Base-by-base conservation (phyloP, 2,113 vertebrate species). In the Stigmatopora nigra region DNA sequence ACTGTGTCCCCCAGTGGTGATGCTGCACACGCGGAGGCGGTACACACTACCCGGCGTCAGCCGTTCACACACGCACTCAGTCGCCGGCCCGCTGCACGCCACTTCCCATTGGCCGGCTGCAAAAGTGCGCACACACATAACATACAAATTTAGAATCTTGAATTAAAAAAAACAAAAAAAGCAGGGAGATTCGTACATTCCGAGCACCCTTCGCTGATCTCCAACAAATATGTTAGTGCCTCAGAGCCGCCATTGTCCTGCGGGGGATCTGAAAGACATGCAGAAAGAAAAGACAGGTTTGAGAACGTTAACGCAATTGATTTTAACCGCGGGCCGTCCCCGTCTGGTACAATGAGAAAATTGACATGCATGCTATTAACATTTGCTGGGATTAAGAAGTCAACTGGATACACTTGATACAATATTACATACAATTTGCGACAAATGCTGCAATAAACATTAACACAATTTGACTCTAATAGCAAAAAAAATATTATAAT, bases 1-100 rank as follows among this genome's bases (percentile, higher is more conserved):
- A 79, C 97, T 98, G 87, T 97, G 95, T 45, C 97, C 97, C 2
- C 96, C 97, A 31, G 93, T 95, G 84, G 93, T 94, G 90, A 96
- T 94, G 85, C 93, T 95, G 88, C 95, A 95, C 17, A 94, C 91
- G 44, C 97, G 93, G 68, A 99, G 91, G 69, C 89, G 91, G 83
- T 97, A 99, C 86, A 91, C 88, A 86, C 93, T 97, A 80, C 93
- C 93, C 65, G 95, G 93, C 80, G 92, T 94, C 91, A 98, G 89
- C 74, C 91, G 89, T 84, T 93, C 91, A 78, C 93, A 94, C 66
- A 91, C 89, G 72, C 94, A 92, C 69, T 96, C 93, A 48, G 91
- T 94, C 58, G 92, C 92, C 0, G 94, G 92, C 55, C 97, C 97
- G 19, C 92, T 96, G 65, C 97, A 99, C 0, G 91, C 92, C 76